Evolutionary conservation across 2,797 vertebrate species (phyloP), one percentile per base, ranked within the genome.

Genomic region (Phrynocephalus forsythii): DNA sequence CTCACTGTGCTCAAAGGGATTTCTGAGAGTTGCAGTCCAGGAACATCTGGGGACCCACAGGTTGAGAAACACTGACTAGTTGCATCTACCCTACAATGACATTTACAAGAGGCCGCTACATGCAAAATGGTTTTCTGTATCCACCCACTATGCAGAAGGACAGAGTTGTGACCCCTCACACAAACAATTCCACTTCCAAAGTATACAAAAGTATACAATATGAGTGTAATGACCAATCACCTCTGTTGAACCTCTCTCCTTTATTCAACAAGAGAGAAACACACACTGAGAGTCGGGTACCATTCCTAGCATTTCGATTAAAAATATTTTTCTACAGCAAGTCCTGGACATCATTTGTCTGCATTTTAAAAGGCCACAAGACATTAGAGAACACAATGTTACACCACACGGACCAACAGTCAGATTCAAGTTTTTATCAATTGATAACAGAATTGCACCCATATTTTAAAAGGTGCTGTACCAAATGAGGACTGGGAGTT

Each of bases 81-180:
- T 71, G 20, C 5, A 48, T 63, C 13, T 22, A 33, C 13, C 28
- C 52, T 72, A 33, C 50, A 7, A 13, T 50, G 9, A 52, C 10
- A 67, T 88, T 78, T 52, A 6, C 52, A 79, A 69, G 78, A 85
- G 16, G n/a, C 30, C 30, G 68, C n/a, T 28, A n/a, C 13, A 16
- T 82, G n/a, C 60, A 56, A 82, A 85, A n/a, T 67, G 66, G 30
- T 26, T 60, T 78, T 78, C 66, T 83, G 56, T 72, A 79, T 52
- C 56, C n/a, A 69, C 18, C 56, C n/a, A n/a, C 76, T n/a, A 56
- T 83, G 72, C 68, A 79, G 20, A 79, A 28, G 38, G 20, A 44
- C 28, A 50, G 28, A 72, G 52, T 66, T n/a, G 24, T 7, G 60
- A 82, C 60, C n/a, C 33, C 75, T 71, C 26, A 33, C 38, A 50